Base-by-base conservation (phyloP, 2,113 vertebrate genomes). In the Tichodroma muraria region DNA sequence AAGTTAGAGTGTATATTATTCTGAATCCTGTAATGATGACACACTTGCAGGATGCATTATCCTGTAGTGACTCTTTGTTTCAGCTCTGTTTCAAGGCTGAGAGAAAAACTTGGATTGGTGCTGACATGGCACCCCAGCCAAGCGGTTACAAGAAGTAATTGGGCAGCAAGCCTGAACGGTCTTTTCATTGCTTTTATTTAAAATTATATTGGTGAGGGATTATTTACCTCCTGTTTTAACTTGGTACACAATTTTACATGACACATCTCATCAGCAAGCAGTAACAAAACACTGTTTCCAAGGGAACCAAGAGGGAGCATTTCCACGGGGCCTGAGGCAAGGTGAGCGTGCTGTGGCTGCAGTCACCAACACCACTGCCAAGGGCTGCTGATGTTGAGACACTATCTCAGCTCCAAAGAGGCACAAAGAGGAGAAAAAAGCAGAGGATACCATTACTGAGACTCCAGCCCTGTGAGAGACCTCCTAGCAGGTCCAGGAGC, bases 241-340 rank as follows among this genome's bases (percentile, higher is more conserved):
- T 31, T 9, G 27, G n/a, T 63, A 52, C 65, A 65, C 79, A 53
- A 38, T 78, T 96, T 81, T 50, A 64, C 3, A 0, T 40, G 80
- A 80, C 80, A 57, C 53, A 38, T 79, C 80, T 83, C 75, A 52
- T 78, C 83, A 93, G 78, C 47, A 30, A 18, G 3, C 1, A 50
- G 69, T 80, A 85, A 84, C 27, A 78, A 81, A 93, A 88, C 4
- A 10, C 68, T 15, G 40, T 96, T 96, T 90, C 93, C 91, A 88
- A 38, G 88, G 95, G 88, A 97, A 96, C 88, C 19, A 40, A 31
- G 50, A 71, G 54, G 57, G 27, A 94, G 60, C 44, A 4, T 6
- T 80, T 61, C 80, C 89, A 33, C 0, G 0, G 45, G 70, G 40
- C 70, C 71, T 4, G 42, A 37, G 52, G 85, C 77, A 52, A 89